phyloP scores from a whole-genome alignment of 1,140 invertebrate species.

The Yoshiicerus persimilis region DNA sequence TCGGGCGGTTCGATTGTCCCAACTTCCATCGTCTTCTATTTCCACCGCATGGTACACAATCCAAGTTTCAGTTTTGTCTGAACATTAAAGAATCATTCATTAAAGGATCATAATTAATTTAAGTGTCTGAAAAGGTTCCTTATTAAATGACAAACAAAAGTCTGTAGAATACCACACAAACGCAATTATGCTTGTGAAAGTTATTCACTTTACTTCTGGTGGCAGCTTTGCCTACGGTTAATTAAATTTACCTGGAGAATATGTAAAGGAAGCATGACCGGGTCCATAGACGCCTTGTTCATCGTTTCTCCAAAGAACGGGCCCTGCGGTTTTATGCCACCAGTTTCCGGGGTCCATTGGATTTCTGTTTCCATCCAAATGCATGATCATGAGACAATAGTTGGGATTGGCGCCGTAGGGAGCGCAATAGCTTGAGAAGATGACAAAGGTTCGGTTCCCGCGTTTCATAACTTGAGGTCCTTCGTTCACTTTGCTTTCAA shows the following conservation, averaged over 20 bases:
- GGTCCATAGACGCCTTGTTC: conserved; percentile 36
- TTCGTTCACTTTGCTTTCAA: conserved; percentile 26
- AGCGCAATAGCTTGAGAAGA: conserved; percentile 42
- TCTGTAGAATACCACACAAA: background rate
- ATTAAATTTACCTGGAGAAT: conserved; percentile 30
- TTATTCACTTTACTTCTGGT: background rate
- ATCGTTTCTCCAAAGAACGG: conserved; percentile 45
- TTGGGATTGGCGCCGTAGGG: conserved; percentile 44
- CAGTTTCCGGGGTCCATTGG: conserved; percentile 38
- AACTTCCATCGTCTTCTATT: conserved; percentile 4
- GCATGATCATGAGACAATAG: conserved; percentile 43
- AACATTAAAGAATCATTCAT: background rate
- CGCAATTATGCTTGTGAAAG: background rate
- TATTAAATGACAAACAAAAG: no score
- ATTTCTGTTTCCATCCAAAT: conserved; percentile 40
- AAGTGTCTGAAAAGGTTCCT: no score
- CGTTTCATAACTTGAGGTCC: conserved; percentile 41
- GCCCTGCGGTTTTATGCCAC: conserved; percentile 35
- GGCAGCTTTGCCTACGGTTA: background rate
- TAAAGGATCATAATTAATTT: no score
- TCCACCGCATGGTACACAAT: conserved; percentile 39
- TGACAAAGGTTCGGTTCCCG: conserved; percentile 28
- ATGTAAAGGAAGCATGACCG: conserved; percentile 43
- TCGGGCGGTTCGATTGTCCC: conserved; percentile 31
- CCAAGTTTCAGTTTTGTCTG: conserved; percentile 32